phyloP scores from a whole-genome alignment of 2,888 invertebrate species.

The Acronicta aceris region DNA sequence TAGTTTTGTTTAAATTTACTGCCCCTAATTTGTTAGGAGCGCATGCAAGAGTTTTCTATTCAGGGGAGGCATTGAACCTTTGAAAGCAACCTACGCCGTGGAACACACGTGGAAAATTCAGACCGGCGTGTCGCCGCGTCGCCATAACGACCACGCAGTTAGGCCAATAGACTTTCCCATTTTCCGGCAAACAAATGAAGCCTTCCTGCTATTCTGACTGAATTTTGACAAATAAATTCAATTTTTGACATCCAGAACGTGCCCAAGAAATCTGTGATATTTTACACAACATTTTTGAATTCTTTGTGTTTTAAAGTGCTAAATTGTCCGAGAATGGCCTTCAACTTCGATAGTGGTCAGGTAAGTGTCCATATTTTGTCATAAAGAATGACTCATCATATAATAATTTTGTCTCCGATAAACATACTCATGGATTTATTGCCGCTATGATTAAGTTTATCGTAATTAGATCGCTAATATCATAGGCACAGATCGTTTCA shows the following conservation, averaged over 20 bases:
- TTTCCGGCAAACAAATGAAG: slow-evolving; percentile 64
- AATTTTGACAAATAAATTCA: slow-evolving; percentile 59
- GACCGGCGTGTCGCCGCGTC: slow-evolving; percentile 61
- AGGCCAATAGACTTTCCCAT: slow-evolving; percentile 79
- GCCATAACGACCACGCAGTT: slow-evolving; percentile 77
- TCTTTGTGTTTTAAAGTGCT: slow-evolving; percentile 40
- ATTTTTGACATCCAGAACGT: slow-evolving; percentile 43
- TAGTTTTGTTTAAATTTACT: slow-evolving; percentile 32
- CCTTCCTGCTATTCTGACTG: slow-evolving; percentile 60
- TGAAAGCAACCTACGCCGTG: slow-evolving; percentile 45
- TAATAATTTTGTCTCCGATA: background rate
- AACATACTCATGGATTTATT: background rate
- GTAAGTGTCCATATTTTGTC: slow-evolving; percentile 65
- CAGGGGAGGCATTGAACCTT: slow-evolving; percentile 56
- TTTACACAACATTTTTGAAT: slow-evolving; percentile 24
- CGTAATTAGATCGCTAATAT: background rate
- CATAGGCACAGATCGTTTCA: background rate
- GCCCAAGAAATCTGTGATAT: slow-evolving; percentile 67
- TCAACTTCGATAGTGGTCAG: slow-evolving; percentile 84
- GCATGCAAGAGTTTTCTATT: slow-evolving; percentile 48
- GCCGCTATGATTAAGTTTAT: background rate
- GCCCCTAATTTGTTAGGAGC: slow-evolving; percentile 27
- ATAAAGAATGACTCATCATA: background rate
- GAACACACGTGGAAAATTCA: slow-evolving; percentile 44
- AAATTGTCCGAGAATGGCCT: slow-evolving; percentile 70